These are phyloP conservation scores for Dermolepida albohirtum DNA, from an alignment of 2,888 invertebrate genomes.

Conservation along the genomic window DNA sequence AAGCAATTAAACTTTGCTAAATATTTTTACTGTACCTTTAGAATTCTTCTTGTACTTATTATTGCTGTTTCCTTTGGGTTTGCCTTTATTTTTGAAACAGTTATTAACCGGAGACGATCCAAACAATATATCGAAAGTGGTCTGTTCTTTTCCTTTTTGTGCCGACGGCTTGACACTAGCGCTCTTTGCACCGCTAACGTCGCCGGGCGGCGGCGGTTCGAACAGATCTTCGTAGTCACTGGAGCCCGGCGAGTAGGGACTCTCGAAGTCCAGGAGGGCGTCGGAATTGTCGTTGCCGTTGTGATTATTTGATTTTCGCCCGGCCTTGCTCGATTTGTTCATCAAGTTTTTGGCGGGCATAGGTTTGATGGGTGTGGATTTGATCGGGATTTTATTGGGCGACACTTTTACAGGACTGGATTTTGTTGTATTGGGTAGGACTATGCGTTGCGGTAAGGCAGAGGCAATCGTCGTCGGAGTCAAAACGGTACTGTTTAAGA, in stretches of 20 bases:
- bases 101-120: constrained; percentile 67
- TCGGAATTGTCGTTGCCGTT: constrained; percentile 60
- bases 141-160: constrained; percentile 56
- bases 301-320: constrained; percentile 53
- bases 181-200: constrained; percentile 53
- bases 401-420: constrained; percentile 64
- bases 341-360: constrained; percentile 61
- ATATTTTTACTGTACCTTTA: constrained; percentile 59
- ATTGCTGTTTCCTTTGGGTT: constrained; percentile 63
- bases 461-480: constrained; percentile 56
- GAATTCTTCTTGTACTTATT: constrained; percentile 49
- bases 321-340: constrained; percentile 49
- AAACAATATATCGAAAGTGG: constrained; percentile 75
- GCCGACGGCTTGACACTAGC: constrained; percentile 30
- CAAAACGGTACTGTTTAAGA: constrained; percentile 59
- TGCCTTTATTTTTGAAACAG: constrained; percentile 43
- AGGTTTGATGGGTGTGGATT: constrained; percentile 70
- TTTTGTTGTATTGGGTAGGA: constrained; percentile 67
- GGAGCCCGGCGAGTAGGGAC: constrained; percentile 91
- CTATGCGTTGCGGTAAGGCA: constrained; percentile 64
- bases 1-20: too few species aligned
- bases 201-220: constrained; percentile 74
- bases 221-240: constrained; percentile 89
- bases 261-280: constrained; percentile 78
- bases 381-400: constrained; percentile 69